Conservation (phyloP, 2,888 invertebrate species). For the Acanthosepion esculentum region DNA sequence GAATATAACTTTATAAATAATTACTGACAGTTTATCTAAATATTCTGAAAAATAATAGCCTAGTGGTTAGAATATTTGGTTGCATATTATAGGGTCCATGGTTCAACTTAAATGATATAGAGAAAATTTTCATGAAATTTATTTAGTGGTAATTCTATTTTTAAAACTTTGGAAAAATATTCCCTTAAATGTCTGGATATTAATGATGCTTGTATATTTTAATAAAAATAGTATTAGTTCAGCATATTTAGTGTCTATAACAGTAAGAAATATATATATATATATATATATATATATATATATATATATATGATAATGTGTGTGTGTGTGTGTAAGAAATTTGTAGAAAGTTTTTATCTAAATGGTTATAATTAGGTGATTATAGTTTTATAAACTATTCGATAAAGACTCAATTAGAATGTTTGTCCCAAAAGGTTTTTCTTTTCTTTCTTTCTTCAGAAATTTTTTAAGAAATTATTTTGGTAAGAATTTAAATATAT, state of each 20-base stretch:
- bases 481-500: too few species aligned
- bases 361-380: too few species aligned
- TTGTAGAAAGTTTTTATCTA: too few species aligned
- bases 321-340: too few species aligned
- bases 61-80: neutral
- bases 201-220: neutral
- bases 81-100: neutral
- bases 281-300: too few species aligned
- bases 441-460: too few species aligned
- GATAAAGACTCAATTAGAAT: too few species aligned
- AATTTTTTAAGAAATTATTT: too few species aligned
- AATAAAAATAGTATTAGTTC: neutral
- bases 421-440: too few species aligned
- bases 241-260: neutral
- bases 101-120: neutral
- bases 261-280: too few species aligned
- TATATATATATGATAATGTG: too few species aligned
- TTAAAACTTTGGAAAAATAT: neutral
- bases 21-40: neutral
- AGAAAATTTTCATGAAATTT: neutral
- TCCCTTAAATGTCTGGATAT: neutral
- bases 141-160: neutral
- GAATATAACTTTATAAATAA: conserved; percentile 21
- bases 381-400: too few species aligned
- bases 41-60: neutral